phyloP scores from a whole-genome alignment of 2,888 invertebrate species.

The Ormyrus rosae region DNA sequence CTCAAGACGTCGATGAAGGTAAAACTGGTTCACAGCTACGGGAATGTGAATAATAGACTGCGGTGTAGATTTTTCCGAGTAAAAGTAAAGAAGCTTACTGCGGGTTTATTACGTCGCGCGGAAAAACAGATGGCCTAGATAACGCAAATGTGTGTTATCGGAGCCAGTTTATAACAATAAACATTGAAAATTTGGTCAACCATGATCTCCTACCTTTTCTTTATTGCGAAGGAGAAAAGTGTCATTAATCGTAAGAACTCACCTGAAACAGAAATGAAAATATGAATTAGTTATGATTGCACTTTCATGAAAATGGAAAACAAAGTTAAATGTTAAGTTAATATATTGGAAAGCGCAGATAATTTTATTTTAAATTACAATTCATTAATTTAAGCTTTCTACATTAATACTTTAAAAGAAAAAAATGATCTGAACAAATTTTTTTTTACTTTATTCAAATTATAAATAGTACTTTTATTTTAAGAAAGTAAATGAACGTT shows the following conservation, averaged over 20 bases:
- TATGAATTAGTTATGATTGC: slow-evolving; percentile 6
- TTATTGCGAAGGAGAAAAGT: background rate
- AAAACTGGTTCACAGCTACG: too few species aligned
- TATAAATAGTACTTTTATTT: too few species aligned
- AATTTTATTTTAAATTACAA: background rate
- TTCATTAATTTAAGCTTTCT: slow-evolving; percentile 1
- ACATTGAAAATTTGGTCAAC: too few species aligned
- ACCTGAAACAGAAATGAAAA: slow-evolving; percentile 46
- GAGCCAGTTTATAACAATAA: background rate
- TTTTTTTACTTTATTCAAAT: too few species aligned
- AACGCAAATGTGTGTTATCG: slow-evolving; percentile 3
- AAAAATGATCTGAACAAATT: too few species aligned
- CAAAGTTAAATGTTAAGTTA: slow-evolving; percentile 1
- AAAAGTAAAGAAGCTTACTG: too few species aligned
- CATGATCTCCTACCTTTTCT: slow-evolving; percentile 24
- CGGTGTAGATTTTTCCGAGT: too few species aligned
- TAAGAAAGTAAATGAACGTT: too few species aligned
- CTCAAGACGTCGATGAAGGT: too few species aligned
- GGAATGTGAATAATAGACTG: too few species aligned
- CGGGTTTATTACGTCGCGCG: too few species aligned
- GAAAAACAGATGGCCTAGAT: too few species aligned
- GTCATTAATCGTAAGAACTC: slow-evolving; percentile 26
- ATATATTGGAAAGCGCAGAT: background rate
- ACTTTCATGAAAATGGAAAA: slow-evolving; percentile 5
- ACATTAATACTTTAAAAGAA: background rate